Percentiles rank a stretch among this genome's conserved stretches.
Conservation (phyloP, 2,888 invertebrate species). For the Melanostoma scalare region DNA sequence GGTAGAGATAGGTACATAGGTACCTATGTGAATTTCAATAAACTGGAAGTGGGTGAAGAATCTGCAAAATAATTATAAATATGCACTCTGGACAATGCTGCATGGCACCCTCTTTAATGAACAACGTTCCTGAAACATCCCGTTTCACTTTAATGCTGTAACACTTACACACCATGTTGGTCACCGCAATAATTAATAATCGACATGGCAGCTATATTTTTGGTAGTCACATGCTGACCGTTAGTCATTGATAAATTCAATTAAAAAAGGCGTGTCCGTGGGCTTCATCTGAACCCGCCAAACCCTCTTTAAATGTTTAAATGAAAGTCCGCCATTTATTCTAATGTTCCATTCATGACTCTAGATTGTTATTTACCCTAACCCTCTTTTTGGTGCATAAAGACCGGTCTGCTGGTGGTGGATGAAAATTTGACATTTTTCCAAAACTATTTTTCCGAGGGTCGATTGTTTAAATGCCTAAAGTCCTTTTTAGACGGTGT, state of each 20-base stretch:
- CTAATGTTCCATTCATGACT: conserved; percentile 1
- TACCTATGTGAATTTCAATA: no score
- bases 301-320: conserved; percentile 10
- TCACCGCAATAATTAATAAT: not conserved
- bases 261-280: conserved; percentile 25
- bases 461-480: conserved; percentile 10
- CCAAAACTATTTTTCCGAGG: conserved; percentile 10
- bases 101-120: no score
- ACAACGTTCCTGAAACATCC: no score
- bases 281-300: not conserved
- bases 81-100: no score
- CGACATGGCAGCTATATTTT: not conserved
- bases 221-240: conserved; percentile 5
- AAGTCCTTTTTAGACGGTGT: conserved; percentile 53
- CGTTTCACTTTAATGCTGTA: no score
- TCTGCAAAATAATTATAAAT: no score
- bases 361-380: conserved; percentile 5
- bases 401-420: conserved; percentile 7
- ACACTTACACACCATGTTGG: no score
- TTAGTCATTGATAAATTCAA: conserved; percentile 25
- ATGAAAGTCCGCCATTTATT: conserved; percentile 28
- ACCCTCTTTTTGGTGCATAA: not conserved
- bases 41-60: no score
- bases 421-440: conserved; percentile 13
- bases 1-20: no score